Base-by-base conservation (phyloP, 2,797 vertebrate species). In the Salmo trutta region DNA sequence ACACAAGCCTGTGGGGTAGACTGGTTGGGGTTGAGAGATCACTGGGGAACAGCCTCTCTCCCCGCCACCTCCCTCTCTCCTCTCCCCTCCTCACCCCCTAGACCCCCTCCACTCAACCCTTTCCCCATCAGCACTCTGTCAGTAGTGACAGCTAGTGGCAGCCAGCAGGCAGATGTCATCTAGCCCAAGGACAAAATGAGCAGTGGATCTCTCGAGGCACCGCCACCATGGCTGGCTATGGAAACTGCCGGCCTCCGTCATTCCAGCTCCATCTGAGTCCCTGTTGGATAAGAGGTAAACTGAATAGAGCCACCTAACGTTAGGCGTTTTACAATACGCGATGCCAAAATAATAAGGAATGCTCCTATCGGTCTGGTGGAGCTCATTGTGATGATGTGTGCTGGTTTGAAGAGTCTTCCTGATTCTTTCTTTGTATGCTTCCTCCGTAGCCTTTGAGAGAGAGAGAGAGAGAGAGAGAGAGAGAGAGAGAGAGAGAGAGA, bases 1-100 rank as follows among this genome's bases (percentile, higher is more conserved):
- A 8, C n/a, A 15, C 19, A 33, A 8, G 10, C 59, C 85, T 83
- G 82, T 79, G 79, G 85, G 86, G 86, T 81, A 79, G 80, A 82
- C 87, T 88, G 31, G 53, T 69, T 0, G 70, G 47, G 73, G 52
- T 75, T 33, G 68, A 67, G 73, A 71, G 83, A 89, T 89, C 74
- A 80, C 80, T 67, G 86, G 80, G 88, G 83, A 79, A 66, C 83
- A 74, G 80, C 31, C 68, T 67, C 75, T 72, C 76, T 73, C 71
- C 77, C 75, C 59, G 54, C 81, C 79, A 85, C 24, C 27, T 0
- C 12, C 51, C 72, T 69, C 29, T 56, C 51, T 12, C 33, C 65
- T 19, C 65, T 19, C 29, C 59, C 77, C 24, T 17, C 71, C 31
- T 62, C 76, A 70, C 62, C 59, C 71, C 15, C 29, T 24, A 17